These are phyloP conservation scores for Atta colombica DNA, from an alignment of 1,140 invertebrate genomes.

Conservation along the genomic window DNA sequence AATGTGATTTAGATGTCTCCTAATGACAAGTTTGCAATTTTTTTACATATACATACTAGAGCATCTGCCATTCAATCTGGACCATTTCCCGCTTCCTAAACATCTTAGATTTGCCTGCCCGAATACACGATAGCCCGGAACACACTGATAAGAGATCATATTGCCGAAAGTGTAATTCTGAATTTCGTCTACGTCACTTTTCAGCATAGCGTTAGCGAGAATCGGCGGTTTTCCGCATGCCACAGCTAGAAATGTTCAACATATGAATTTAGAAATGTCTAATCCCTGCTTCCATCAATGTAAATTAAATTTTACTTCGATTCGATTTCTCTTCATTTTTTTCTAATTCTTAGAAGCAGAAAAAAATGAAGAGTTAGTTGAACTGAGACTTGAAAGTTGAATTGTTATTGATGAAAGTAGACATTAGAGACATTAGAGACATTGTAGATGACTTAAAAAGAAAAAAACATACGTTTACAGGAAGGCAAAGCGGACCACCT, in stretches of 20 bases:
- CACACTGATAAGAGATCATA: conserved; percentile 85
- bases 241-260: conserved; percentile 74
- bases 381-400: too few relatives aligned
- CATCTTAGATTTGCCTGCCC: conserved; percentile 87
- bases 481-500: conserved; percentile 84
- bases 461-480: conserved; percentile 80
- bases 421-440: too few relatives aligned
- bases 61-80: conserved; percentile 87
- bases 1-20: not conserved
- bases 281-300: too few relatives aligned
- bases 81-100: conserved; percentile 87
- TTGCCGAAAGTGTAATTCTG: conserved; percentile 83
- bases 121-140: conserved; percentile 84
- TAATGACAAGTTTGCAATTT: not conserved
- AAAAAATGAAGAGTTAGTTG: too few relatives aligned
- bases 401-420: too few relatives aligned
- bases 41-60: conserved; percentile 81
- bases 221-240: conserved; percentile 79
- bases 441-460: too few relatives aligned
- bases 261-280: not conserved
- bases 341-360: too few relatives aligned
- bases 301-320: too few relatives aligned
- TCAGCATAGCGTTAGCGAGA: conserved; percentile 71
- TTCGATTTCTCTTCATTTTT: too few relatives aligned
- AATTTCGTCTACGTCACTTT: conserved; percentile 58